These are phyloP conservation scores for Copsychus sechellarum DNA, from an alignment of 2,113 vertebrate species.

Conservation along the genomic window DNA sequence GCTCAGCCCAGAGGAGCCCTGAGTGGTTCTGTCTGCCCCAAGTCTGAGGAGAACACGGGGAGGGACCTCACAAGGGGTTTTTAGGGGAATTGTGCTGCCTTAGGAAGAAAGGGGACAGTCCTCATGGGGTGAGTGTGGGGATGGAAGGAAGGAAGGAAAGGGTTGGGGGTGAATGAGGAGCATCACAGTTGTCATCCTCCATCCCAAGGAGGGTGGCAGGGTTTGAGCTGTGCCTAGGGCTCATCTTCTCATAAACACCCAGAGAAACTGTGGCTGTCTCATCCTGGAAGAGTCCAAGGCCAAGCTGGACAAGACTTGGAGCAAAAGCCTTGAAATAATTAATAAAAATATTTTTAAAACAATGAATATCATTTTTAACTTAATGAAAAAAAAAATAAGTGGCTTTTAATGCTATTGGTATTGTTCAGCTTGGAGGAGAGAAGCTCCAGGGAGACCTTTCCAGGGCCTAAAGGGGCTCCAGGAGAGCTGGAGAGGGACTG, in stretches of 20 bases:
- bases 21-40: not conserved
- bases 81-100: not conserved
- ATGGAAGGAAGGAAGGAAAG: not conserved
- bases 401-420: not conserved
- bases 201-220: not conserved
- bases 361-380: not conserved
- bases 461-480: not conserved
- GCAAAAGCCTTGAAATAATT: not conserved
- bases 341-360: accelerated
- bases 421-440: no score
- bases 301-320: accelerated
- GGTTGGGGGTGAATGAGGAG: not conserved
- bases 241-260: not conserved
- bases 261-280: not conserved
- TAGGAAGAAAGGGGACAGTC: not conserved
- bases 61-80: not conserved
- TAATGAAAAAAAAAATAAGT: not conserved
- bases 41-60: not conserved
- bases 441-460: no score
- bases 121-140: not conserved
- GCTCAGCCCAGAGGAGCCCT: not conserved
- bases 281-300: not conserved
- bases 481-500: not conserved
- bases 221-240: not conserved
- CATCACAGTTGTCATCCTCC: not conserved